Evolutionary conservation across 2,888 invertebrate species (phyloP), one percentile per base, ranked within the genome.

Genomic region (Metopia argyrocephala): DNA sequence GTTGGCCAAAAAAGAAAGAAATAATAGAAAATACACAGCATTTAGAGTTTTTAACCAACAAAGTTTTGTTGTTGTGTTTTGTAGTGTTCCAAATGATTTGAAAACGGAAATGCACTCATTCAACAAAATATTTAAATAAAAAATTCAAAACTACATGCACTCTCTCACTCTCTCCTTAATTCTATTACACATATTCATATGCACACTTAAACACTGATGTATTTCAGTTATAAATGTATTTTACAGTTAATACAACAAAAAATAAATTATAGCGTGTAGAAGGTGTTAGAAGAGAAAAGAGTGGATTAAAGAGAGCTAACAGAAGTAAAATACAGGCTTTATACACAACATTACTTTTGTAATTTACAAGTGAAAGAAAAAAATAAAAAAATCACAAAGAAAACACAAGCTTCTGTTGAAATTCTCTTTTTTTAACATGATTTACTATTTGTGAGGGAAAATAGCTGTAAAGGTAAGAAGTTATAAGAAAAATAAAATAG

Each of bases 101-200:
- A 56, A 80, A 80, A 80, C 79, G 76, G 76, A 80, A 68, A 52
- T 80, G 79, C 76, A 76, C 71, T 80, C 79, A 68, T 68, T 80
- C 76, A 80, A 71, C 79, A 76, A 76, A 76, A 76, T 76, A 76
- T 76, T 64, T 56, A 76, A 71, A 76, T 48, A 68, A 76, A 80
- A 76, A 61, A n/a, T 62, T 64, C 59, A 65, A 56, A 68, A 45
- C 3, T 61, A 59, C 57, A n/a, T 31, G 28, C 23, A 31, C 23
- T 23, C 20, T 7, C 38, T 46, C n/a, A 57, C 6, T n/a, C n/a
- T n/a, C n/a, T n/a, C n/a, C n/a, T n/a, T n/a, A n/a, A n/a, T n/a
- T n/a, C n/a, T n/a, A 9, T 12, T 3, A 52, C 12, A 48, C 25
- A 70, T n/a, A n/a, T n/a, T n/a, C 31, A 27, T 18, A 38, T 48